Evolutionary conservation across 2,888 invertebrate species (phyloP), one percentile per base, ranked within the genome.

Genomic region (Minunthozetes semirufus): DNA sequence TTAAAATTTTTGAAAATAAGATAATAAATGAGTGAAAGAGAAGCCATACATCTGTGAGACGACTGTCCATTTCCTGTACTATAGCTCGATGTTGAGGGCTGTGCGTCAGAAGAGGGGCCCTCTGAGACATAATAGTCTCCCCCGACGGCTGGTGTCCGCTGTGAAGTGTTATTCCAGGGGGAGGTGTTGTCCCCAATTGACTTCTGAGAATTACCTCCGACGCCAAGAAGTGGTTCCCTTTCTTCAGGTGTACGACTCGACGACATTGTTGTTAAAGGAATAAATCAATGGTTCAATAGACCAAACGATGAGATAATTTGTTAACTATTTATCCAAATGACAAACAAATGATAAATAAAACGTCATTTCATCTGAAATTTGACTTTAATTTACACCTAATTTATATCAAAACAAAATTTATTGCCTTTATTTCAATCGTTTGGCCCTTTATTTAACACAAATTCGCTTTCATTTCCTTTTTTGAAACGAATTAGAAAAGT

Each of bases 311-410:
- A 15, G 15, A 46, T n/a, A 29, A 33, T 68, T 46, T 68, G 42
- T n/a, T 11, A 5, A 17, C 9, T 19, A 59, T 59, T 59, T 13
- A 59, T 19, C 17, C 17, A 61, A 61, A 38, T 66, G 63, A 66
- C 38, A 59, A 38, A 42, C 63, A 66, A 66, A 33, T 38, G 33
- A 66, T 66, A 33, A 70, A 25, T 70, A 70, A 70, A 70, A 48
- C 70, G 70, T 70, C 70, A 70, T 22, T 46, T 70, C 70, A 70
- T 70, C 13, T 70, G 27, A 70, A 48, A 13, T 63, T 61, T 63
- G 17, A 56, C 19, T 22, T 27, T 42, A 42, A 42, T 42, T 42
- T 42, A 42, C 42, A 42, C 42, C 42, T 42, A 42, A 42, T 42
- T 42, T 42, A 13, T 42, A 42, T 42, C 42, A 42, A 42, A 42